Percentiles rank a stretch among this genome's conserved stretches.
These are phyloP conservation scores for Poeciliopsis turrubarensis DNA, from an alignment of 2,113 vertebrate species.

Conservation along the genomic window DNA sequence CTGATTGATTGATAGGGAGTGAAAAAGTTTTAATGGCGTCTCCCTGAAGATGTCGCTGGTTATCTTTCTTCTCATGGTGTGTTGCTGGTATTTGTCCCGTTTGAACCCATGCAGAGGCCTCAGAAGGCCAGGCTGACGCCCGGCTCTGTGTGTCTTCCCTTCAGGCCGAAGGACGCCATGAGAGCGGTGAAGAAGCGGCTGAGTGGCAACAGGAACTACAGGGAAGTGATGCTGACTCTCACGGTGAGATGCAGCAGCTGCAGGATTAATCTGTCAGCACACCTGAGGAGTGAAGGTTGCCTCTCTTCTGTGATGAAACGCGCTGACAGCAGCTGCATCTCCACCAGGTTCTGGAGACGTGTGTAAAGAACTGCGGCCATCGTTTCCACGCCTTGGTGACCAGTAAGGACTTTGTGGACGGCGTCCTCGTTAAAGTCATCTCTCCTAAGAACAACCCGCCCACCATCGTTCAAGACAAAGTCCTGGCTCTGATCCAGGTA, in stretches of 20 bases:
- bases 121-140: neutral
- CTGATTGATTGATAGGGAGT: no score
- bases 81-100: neutral
- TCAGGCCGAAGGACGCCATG: slow-evolving; percentile 96
- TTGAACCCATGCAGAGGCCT: neutral
- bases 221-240: slow-evolving; percentile 96
- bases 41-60: no score
- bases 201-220: slow-evolving; percentile 95
- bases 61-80: no score
- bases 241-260: slow-evolving; percentile 83
- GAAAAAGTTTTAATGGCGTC: no score
- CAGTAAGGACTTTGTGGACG: slow-evolving; percentile 95
- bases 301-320: no score
- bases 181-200: slow-evolving; percentile 95
- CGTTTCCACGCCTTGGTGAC: slow-evolving; percentile 95
- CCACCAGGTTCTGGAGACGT: slow-evolving; percentile 92
- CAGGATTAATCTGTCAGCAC: neutral
- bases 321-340: neutral
- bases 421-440: slow-evolving; percentile 95
- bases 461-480: slow-evolving; percentile 97
- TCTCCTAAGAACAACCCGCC: slow-evolving; percentile 97
- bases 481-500: slow-evolving; percentile 96
- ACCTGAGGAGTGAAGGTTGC: no score
- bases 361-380: slow-evolving; percentile 99
- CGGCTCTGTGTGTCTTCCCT: slow-evolving; percentile 25